These are phyloP conservation scores for Onychorhynchus coronatus DNA, from an alignment of 2,113 vertebrate species.

Conservation along the genomic window DNA sequence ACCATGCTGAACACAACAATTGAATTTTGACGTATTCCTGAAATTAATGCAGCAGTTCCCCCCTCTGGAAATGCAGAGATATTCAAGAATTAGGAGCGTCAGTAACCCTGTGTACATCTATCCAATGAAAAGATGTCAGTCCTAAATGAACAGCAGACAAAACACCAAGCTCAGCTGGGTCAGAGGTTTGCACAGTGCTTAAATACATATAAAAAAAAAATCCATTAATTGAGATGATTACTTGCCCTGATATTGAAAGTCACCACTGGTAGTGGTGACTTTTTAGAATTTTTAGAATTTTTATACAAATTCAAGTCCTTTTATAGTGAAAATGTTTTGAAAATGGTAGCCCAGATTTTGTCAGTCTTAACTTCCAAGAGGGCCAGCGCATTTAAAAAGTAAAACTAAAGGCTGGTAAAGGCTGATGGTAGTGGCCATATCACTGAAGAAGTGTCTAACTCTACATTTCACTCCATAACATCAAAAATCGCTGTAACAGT, in stretches of 20 bases:
- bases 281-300: neutral
- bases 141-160: neutral
- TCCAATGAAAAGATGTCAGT: neutral
- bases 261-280: neutral
- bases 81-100: neutral
- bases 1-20: neutral
- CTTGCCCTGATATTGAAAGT: neutral
- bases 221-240: neutral
- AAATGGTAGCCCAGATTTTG: neutral
- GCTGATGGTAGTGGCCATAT: neutral
- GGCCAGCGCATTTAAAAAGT: neutral
- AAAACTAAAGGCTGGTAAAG: neutral
- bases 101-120: neutral
- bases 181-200: neutral
- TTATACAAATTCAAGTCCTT: neutral
- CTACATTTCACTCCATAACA: neutral
- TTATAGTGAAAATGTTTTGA: neutral
- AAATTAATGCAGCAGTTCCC: neutral
- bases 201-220: neutral
- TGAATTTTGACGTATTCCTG: neutral
- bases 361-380: neutral
- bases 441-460: neutral
- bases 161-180: neutral
- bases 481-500: neutral
- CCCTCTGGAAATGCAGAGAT: neutral